These are phyloP conservation scores for Podarcis muralis DNA, from an alignment of 2,113 vertebrate species.

Conservation along the genomic window DNA sequence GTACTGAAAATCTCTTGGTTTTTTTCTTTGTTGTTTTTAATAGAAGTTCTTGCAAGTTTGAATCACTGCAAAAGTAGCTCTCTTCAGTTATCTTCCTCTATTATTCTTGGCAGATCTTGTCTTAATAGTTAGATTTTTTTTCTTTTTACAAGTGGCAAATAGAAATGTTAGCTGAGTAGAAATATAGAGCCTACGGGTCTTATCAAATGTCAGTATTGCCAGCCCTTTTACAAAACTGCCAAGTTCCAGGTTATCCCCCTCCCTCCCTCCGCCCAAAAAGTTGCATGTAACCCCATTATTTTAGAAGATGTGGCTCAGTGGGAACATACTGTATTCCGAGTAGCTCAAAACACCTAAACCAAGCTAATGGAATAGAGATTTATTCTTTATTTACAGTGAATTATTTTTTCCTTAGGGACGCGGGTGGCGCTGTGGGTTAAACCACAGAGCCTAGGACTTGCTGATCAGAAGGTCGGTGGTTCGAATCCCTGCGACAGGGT, in stretches of 20 bases:
- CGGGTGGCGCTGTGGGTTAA: no score
- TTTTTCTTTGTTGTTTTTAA: slow-evolving; percentile 78
- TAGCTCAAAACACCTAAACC: not conserved
- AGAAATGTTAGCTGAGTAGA: not conserved
- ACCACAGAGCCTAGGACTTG: no score
- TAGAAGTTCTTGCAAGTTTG: slow-evolving; percentile 79
- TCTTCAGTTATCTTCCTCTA: not conserved
- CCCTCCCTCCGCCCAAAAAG: not conserved
- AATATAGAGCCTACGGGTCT: not conserved
- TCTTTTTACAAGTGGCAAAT: slow-evolving; percentile 39
- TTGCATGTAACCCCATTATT: not conserved
- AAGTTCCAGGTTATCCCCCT: not conserved
- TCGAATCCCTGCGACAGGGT: no score
- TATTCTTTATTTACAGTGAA: slow-evolving; percentile 9
- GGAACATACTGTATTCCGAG: not conserved
- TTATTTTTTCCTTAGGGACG: not conserved
- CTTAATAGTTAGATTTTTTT: slow-evolving; percentile 43
- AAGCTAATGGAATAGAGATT: slow-evolving; percentile 17
- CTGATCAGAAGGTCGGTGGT: no score
- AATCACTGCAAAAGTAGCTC: slow-evolving; percentile 60
- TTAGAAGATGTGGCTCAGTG: not conserved
- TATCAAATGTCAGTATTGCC: not conserved
- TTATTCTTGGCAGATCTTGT: slow-evolving; percentile 37
- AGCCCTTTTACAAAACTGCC: not conserved
- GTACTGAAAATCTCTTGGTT: slow-evolving; percentile 75